Base-by-base conservation (phyloP, 2,113 vertebrate genomes). In the Sturnus vulgaris region DNA sequence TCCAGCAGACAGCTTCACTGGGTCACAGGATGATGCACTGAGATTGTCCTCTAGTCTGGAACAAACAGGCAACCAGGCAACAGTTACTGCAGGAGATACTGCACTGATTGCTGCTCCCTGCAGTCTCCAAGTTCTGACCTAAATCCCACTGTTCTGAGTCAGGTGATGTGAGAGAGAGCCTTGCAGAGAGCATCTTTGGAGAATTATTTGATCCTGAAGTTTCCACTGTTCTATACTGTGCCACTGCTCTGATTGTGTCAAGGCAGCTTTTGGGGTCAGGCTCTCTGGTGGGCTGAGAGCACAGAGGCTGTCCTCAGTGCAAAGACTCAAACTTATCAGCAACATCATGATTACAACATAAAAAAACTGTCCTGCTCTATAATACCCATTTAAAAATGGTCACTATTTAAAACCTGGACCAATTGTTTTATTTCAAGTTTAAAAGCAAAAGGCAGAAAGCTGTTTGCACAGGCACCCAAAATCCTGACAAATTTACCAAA, bases 251-350 rank as follows among this genome's bases (percentile, higher is more conserved):
- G 39, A 76, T 23, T 76, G 47, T 15, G 25, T 17, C 35, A 25
- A 40, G 69, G 12, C 46, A 92, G 65, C 30, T 53, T 25, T 57
- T 39, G 18, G 46, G 47, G 15, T 8, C 10, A 14, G 47, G 19
- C 30, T 55, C 28, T 19, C 46, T 25, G 7, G 2, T 13, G 86
- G 37, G 93, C 96, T 60, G 97, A 88, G 23, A 97, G 93, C 61
- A 39, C 37, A 37, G 37, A 97, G 92, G 69, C 96, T 87, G 57
- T 87, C 93, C 50, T 69, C 64, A 33, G 97, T 98, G 91, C 24
- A 75, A 47, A 63, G 18, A 52, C 42, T 80, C 65, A 90, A 33
- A 84, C 18, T 35, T 77, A 73, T 63, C 46, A 50, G 44, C 22
- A 21, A 78, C 27, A 39, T 12, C 65, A 31, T 3, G 30, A 44